These are phyloP conservation scores for Phalacrocorax carbo DNA, from an alignment of 2,113 vertebrate genomes.

Conservation along the genomic window DNA sequence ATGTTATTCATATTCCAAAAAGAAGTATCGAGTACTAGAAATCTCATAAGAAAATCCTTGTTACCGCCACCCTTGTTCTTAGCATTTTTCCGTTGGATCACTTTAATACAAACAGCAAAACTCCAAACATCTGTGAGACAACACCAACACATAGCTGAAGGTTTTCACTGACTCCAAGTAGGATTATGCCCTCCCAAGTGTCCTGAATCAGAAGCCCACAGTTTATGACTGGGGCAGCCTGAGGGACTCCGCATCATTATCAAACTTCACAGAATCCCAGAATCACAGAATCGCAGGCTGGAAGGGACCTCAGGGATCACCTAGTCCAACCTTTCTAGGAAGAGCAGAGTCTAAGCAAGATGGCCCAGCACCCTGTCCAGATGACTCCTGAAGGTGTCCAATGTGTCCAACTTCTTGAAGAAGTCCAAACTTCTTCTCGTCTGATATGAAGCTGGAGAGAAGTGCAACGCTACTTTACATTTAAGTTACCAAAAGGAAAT, in stretches of 20 bases:
- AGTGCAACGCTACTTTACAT: neutral
- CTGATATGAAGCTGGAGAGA: neutral
- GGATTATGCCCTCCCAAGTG: neutral
- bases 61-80: neutral
- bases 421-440: neutral
- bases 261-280: neutral
- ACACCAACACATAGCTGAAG: neutral
- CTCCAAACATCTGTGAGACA: neutral
- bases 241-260: neutral
- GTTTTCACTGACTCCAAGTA: neutral
- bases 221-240: neutral
- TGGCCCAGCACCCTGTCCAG: too few relatives aligned
- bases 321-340: too few relatives aligned
- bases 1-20: neutral
- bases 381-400: too few relatives aligned
- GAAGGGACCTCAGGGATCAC: too few relatives aligned
- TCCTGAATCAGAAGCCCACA: neutral
- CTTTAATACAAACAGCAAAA: neutral
- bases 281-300: too few relatives aligned
- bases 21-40: neutral
- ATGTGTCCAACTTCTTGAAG: too few relatives aligned
- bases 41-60: neutral
- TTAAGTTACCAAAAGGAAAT: neutral
- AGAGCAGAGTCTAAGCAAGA: too few relatives aligned
- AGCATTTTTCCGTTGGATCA: neutral